Percentiles rank a stretch among this genome's conserved stretches.
Evolutionary conservation across 2,113 vertebrate genomes (phyloP).

Genomic region (Chionis minor): DNA sequence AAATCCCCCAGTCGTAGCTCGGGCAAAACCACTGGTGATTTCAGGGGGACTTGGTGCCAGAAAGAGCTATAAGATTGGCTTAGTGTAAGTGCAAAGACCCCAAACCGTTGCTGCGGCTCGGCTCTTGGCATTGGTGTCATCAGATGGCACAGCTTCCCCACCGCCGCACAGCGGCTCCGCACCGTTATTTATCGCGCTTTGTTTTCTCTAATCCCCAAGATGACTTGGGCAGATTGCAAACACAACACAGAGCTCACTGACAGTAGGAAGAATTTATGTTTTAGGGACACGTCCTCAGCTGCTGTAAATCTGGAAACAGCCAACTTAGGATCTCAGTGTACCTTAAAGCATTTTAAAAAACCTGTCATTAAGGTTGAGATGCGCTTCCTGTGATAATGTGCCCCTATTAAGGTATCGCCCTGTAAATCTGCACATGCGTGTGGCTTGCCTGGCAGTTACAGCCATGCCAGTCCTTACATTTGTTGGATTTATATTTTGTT

Average conservation of each 20-base stretch:
- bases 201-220: background rate
- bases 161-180: rapidly evolving
- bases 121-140: rapidly evolving
- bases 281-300: rapidly evolving
- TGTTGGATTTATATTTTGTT: background rate
- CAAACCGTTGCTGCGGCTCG: background rate
- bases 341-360: background rate
- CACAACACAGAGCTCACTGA: rapidly evolving
- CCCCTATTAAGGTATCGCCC: background rate
- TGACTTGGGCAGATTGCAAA: background rate
- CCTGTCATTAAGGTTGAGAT: background rate
- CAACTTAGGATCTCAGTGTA: rapidly evolving
- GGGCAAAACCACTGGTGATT: background rate
- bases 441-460: background rate
- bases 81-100: background rate
- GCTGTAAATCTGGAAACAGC: background rate
- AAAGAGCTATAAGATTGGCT: background rate
- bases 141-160: background rate
- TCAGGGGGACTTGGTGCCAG: background rate
- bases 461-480: background rate
- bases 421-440: background rate
- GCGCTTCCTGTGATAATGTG: too few species aligned
- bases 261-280: background rate
- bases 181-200: background rate
- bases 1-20: background rate